phyloP scores from a whole-genome alignment of 2,113 vertebrate genomes.

The Probosciger aterrimus region DNA sequence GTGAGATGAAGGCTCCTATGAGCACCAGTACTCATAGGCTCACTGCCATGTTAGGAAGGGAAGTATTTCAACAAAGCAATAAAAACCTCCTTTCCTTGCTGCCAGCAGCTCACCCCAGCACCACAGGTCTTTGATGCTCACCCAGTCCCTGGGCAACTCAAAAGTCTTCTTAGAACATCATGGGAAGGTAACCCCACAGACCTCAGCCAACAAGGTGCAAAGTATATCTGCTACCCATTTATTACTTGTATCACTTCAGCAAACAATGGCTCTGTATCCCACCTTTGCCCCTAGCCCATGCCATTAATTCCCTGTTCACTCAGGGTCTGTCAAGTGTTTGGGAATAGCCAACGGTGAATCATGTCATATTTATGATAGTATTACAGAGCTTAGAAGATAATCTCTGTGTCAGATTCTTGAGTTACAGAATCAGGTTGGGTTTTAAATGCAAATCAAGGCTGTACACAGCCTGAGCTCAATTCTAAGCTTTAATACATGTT shows the following conservation, averaged over 20 bases:
- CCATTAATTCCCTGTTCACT: fast-evolving
- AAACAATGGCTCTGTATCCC: background rate
- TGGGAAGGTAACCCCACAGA: background rate
- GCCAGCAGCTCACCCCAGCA: background rate
- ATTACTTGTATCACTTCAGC: background rate
- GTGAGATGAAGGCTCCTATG: background rate
- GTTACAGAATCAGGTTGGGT: background rate
- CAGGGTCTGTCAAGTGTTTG: background rate
- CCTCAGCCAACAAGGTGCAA: background rate
- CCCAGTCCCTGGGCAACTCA: background rate
- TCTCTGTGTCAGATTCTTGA: background rate
- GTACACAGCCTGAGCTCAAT: background rate
- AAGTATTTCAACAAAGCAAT: background rate
- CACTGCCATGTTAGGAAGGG: fast-evolving
- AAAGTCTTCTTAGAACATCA: background rate
- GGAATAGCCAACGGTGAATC: background rate
- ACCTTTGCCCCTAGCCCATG: background rate
- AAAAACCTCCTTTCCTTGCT: background rate
- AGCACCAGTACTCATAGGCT: background rate
- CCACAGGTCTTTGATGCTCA: background rate
- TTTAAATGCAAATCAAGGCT: background rate
- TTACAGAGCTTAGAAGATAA: background rate
- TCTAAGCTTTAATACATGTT: background rate
- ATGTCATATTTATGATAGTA: background rate
- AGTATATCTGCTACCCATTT: background rate